A percentile compares a stretch with the other conserved stretches of the same genome.
phyloP scores from a whole-genome alignment of 2,113 vertebrate genomes.

The Brachirus orientalis region DNA sequence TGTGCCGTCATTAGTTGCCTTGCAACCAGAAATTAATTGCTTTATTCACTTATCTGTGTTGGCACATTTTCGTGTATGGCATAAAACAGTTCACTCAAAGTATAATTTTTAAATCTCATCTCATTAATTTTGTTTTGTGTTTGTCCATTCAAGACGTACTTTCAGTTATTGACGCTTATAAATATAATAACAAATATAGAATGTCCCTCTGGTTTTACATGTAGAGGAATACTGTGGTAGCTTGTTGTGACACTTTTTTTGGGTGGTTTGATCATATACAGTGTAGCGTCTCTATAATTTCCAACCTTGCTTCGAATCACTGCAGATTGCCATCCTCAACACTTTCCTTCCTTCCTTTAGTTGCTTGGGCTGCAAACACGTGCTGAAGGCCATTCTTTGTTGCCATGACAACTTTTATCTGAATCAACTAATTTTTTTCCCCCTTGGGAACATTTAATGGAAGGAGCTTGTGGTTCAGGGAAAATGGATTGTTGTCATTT shows the following conservation, averaged over 20 bases:
- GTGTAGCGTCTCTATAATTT: too few species aligned
- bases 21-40: background rate
- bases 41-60: background rate
- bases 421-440: constrained; percentile 44
- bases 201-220: too few species aligned
- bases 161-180: too few species aligned
- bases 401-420: constrained; percentile 62
- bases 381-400: constrained; percentile 59
- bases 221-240: too few species aligned
- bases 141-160: too few species aligned
- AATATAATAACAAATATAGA: too few species aligned
- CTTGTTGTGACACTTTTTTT: too few species aligned
- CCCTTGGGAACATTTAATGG: constrained; percentile 49
- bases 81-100: background rate
- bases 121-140: too few species aligned
- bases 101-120: too few species aligned
- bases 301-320: background rate
- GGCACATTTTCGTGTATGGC: background rate
- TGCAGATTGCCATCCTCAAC: constrained; percentile 2
- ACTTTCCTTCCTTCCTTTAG: constrained; percentile 8
- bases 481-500: constrained; percentile 52
- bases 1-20: background rate
- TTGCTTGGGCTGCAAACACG: constrained; percentile 48
- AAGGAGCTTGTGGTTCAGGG: constrained; percentile 23
- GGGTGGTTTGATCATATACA: too few species aligned